Percentiles rank a stretch among this genome's conserved stretches.
phyloP scores from a whole-genome alignment of 2,113 vertebrate species.

The Cichladusa arquata region DNA sequence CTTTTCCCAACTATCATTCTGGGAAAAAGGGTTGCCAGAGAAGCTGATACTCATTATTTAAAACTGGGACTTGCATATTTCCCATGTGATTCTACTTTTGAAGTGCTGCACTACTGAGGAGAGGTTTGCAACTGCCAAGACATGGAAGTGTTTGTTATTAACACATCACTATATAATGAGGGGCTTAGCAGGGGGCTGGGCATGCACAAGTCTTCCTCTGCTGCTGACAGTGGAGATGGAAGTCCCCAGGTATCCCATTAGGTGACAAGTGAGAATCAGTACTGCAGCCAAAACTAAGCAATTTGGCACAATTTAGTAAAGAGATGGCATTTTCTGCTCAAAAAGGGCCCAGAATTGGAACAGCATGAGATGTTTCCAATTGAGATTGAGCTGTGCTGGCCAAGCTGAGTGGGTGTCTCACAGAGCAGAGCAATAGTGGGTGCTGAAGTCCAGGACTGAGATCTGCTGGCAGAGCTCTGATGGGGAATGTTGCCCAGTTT shows the following conservation, averaged over 20 bases:
- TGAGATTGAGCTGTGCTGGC: background rate
- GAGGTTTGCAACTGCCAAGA: slow-evolving; percentile 39
- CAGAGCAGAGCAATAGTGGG: background rate
- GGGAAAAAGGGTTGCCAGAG: background rate
- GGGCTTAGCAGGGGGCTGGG: slow-evolving; percentile 21
- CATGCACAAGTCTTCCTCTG: background rate
- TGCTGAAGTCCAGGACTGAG: background rate
- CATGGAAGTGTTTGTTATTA: slow-evolving; percentile 61
- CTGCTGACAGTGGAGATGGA: slow-evolving; percentile 32
- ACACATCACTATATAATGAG: slow-evolving; percentile 53
- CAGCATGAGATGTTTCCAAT: background rate
- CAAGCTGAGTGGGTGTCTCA: slow-evolving; percentile 1
- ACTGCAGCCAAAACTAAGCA: slow-evolving; percentile 19
- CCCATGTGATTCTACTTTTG: background rate
- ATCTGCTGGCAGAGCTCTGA: slow-evolving; percentile 14
- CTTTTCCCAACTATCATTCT: background rate
- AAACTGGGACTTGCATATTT: slow-evolving; percentile 10
- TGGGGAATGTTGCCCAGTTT: slow-evolving; percentile 24
- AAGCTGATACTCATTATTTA: slow-evolving; percentile 13
- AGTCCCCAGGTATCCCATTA: slow-evolving; percentile 39
- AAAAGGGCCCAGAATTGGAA: slow-evolving; percentile 3
- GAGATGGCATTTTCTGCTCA: slow-evolving; percentile 9
- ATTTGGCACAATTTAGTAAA: slow-evolving; percentile 39
- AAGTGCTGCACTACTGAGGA: background rate
- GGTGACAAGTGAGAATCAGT: slow-evolving; percentile 65